Evolutionary conservation across 2,888 invertebrate species (phyloP), one percentile per base, ranked within the genome.

Genomic region (Matsumyia berberina): DNA sequence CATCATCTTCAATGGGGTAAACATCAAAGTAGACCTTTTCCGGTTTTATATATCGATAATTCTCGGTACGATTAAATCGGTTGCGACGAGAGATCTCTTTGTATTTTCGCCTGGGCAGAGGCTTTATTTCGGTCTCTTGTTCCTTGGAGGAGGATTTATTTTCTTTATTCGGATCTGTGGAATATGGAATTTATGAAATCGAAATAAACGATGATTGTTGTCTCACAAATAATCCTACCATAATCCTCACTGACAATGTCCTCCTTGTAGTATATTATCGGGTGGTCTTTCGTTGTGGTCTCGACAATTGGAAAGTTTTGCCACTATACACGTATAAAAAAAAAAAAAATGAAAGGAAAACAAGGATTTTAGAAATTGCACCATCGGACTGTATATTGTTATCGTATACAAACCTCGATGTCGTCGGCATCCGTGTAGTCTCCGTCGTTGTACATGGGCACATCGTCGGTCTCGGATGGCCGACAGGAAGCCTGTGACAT

Each of bases 181-280:
- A 24, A 31, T n/a, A 42, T 17, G 17, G 46, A 49, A 44, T 66
- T 72, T 70, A 51, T 66, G 11, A 64, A 35, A 72, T 49, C n/a
- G n/a, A 53, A 60, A 58, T 57, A 58, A 0, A 31, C 6, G 39
- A n/a, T 31, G 46, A 19, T 3, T n/a, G 35, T 44, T 15, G 29
- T 12, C 24, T 24, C 24, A 53, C 12, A 58, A 42, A 66, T 58
- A 58, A 37, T 51, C 39, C n/a, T 31, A 90, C 90, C 90, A 86
- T 89, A 91, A 87, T 91, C 90, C 79, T 90, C 91, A 69, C 69
- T 89, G 60, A 91, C 91, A 83, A 90, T 89, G 81, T 91, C 90
- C 86, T 91, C 90, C 64, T 91, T 91, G 85, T 91, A 91, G 88
- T 89, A 90, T 44, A 91, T 88, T 79, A 89, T 87, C 6, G 90